Evolutionary conservation across 2,797 vertebrate species (phyloP).

Genomic region (Tenualosa thibaudeaui): DNA sequence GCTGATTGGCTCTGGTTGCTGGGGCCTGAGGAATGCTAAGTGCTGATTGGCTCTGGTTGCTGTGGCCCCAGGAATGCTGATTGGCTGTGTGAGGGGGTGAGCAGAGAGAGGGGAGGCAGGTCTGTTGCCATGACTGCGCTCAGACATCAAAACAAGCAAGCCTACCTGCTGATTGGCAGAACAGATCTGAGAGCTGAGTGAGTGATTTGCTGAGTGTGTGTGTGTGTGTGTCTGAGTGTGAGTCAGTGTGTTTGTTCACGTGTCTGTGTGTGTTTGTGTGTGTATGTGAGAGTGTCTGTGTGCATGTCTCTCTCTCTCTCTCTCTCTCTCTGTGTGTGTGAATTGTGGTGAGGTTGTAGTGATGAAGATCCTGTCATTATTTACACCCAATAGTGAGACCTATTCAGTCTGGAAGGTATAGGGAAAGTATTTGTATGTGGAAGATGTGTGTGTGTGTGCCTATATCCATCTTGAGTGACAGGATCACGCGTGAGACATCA

Average conservation of each 20-base stretch:
- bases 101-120: background rate
- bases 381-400: too few species aligned
- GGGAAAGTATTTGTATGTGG: too few species aligned
- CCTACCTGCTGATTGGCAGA: background rate
- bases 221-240: slow-evolving; percentile 4
- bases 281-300: background rate
- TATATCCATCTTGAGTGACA: too few species aligned
- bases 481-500: too few species aligned
- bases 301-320: background rate
- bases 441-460: too few species aligned
- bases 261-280: too few species aligned
- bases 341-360: too few species aligned
- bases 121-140: background rate
- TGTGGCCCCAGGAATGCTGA: background rate
- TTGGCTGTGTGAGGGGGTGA: background rate
- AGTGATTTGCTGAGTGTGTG: background rate
- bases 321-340: background rate
- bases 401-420: too few species aligned
- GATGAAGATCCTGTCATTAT: too few species aligned
- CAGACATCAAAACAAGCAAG: background rate
- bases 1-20: slow-evolving; percentile 13
- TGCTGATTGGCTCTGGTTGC: background rate
- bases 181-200: background rate
- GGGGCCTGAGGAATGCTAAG: background rate
- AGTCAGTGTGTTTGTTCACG: too few species aligned